Evolutionary conservation across 1,140 invertebrate species (phyloP).

Genomic region (Chrysomallon squamiferum): DNA sequence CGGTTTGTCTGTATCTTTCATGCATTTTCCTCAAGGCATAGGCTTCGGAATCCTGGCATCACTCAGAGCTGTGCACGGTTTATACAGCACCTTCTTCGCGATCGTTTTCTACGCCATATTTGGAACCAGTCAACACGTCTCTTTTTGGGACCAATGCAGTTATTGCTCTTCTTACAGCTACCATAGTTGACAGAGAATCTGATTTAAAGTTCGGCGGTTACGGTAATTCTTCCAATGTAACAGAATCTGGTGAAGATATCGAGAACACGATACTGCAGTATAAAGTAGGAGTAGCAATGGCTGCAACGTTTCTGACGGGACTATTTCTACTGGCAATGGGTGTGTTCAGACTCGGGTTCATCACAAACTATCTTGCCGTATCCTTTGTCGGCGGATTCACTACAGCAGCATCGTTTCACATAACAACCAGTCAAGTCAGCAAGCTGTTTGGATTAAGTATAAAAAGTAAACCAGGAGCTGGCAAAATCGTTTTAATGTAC

Average conservation of each 20-base stretch:
- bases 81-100: constrained; percentile 55
- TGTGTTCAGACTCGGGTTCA: constrained; percentile 78
- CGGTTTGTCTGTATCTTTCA: constrained; percentile 87
- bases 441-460: constrained; percentile 74
- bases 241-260: neutral
- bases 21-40: constrained; percentile 91
- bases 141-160: constrained; percentile 49
- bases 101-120: constrained; percentile 47
- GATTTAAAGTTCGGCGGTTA: no score
- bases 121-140: constrained; percentile 48
- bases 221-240: no score
- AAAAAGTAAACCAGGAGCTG: constrained; percentile 17
- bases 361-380: constrained; percentile 84
- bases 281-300: constrained; percentile 21
- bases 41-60: constrained; percentile 63
- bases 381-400: constrained; percentile 90
- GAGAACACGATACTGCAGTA: constrained; percentile 40
- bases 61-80: constrained; percentile 49
- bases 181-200: constrained; percentile 26
- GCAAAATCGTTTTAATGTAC: constrained; percentile 46
- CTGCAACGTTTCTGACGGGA: constrained; percentile 28
- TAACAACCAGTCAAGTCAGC: constrained; percentile 89
- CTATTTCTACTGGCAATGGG: constrained; percentile 72
- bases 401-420: constrained; percentile 86
- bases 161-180: constrained; percentile 35